A percentile compares a stretch with the other conserved stretches of the same genome.
These are phyloP conservation scores for Spodoptera exigua DNA, from an alignment of 2,888 invertebrate species.

Conservation along the genomic window DNA sequence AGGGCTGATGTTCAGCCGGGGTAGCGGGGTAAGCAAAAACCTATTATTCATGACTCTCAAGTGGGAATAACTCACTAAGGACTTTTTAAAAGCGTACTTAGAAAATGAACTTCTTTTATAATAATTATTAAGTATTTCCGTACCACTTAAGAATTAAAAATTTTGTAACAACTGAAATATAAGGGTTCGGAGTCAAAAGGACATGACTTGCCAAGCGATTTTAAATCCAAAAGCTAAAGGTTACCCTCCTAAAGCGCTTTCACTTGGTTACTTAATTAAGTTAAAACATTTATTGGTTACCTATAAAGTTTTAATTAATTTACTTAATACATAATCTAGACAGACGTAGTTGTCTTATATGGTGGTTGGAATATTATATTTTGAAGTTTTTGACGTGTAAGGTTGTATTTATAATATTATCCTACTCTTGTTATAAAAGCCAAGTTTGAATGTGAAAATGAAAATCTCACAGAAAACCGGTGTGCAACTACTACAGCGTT, in stretches of 20 bases:
- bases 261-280: slow-evolving; percentile 18
- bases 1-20: too few species aligned
- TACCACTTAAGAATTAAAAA: slow-evolving; percentile 18
- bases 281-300: slow-evolving; percentile 30
- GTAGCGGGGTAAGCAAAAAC: slow-evolving; percentile 1
- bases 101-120: slow-evolving; percentile 44
- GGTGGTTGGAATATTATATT: too few species aligned
- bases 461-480: too few species aligned
- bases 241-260: slow-evolving; percentile 25
- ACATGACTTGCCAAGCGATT: slow-evolving; percentile 24
- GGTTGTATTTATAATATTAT: too few species aligned
- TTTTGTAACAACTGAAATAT: slow-evolving; percentile 15
- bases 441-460: neutral
- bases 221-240: slow-evolving; percentile 6
- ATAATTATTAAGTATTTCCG: slow-evolving; percentile 29
- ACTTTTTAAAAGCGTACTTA: slow-evolving; percentile 26
- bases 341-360: too few species aligned
- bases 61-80: slow-evolving; percentile 12
- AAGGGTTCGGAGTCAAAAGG: slow-evolving; percentile 29
- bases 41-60: slow-evolving; percentile 16
- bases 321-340: slow-evolving; percentile 1
- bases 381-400: too few species aligned
- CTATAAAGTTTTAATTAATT: slow-evolving; percentile 32
- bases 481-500: too few species aligned
- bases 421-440: neutral